A percentile compares a stretch with the other conserved stretches of the same genome.
phyloP scores from a whole-genome alignment of 1,140 invertebrate species.

The Leptestheria dahalacensis region DNA sequence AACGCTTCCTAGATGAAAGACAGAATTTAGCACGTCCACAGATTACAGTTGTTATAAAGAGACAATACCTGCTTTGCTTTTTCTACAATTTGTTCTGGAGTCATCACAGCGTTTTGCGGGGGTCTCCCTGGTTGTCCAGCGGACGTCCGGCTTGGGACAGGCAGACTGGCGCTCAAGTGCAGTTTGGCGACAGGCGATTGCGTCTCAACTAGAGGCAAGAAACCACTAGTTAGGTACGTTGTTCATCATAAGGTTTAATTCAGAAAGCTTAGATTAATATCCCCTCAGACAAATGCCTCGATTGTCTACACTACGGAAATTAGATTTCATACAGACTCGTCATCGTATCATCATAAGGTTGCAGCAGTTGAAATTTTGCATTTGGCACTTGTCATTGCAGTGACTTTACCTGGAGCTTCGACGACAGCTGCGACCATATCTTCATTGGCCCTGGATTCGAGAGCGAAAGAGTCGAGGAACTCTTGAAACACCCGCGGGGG shows the following conservation, averaged over 20 bases:
- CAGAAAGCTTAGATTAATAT: too few species aligned
- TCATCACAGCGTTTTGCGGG: constrained; percentile 7
- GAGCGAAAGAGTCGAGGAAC: constrained; percentile 54
- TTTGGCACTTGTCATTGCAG: background rate
- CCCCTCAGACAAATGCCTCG: background rate
- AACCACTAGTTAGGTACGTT: too few species aligned
- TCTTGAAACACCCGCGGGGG: constrained; percentile 52
- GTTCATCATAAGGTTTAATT: too few species aligned
- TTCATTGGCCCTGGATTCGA: constrained; percentile 50
- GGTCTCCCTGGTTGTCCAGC: constrained; percentile 11
- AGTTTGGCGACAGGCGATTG: background rate
- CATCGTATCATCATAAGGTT: background rate
- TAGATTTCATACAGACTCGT: background rate
- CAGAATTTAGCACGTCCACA: background rate
- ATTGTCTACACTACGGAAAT: background rate
- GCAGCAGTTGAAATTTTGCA: background rate
- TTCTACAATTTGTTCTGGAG: constrained; percentile 66
- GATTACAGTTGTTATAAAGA: background rate
- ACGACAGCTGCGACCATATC: background rate
- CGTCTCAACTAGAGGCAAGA: too few species aligned
- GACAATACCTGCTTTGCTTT: constrained; percentile 61
- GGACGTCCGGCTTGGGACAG: background rate
- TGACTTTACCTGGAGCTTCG: constrained; percentile 2
- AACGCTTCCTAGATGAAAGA: constrained; percentile 53
- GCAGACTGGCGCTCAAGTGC: background rate